A percentile compares a stretch with the other conserved stretches of the same genome.
These are phyloP conservation scores for Chiridota heheva DNA, from an alignment of 35 echinoderm and acorn worm species.

Conservation along the genomic window DNA sequence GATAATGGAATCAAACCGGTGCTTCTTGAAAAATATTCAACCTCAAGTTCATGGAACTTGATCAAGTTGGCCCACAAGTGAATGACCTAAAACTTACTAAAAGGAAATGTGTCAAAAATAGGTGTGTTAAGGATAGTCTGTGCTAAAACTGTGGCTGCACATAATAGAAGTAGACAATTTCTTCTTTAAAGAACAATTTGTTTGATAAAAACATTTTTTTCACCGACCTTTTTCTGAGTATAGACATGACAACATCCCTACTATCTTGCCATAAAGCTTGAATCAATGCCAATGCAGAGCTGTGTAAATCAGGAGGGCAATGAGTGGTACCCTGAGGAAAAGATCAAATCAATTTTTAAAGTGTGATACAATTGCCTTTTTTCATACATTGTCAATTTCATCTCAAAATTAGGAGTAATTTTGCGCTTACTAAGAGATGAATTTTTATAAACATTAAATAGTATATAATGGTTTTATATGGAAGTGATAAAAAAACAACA, in stretches of 20 bases:
- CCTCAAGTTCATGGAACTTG: too few relatives aligned
- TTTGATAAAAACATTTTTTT: not conserved
- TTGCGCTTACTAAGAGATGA: not conserved
- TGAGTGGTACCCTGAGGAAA: slow-evolving; percentile 84
- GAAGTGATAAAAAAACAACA: too few relatives aligned
- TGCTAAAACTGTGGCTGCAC: too few relatives aligned
- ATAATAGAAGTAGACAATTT: too few relatives aligned
- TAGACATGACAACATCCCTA: slow-evolving; percentile 70
- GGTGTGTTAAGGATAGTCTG: too few relatives aligned
- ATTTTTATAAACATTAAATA: too few relatives aligned
- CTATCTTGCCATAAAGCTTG: slow-evolving; percentile 89
- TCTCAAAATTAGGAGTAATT: not conserved
- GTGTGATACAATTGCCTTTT: not conserved
- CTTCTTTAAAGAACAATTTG: not conserved
- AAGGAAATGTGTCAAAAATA: too few relatives aligned
- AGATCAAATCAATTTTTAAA: not conserved
- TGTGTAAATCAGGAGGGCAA: slow-evolving; percentile 91
- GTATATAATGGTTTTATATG: too few relatives aligned
- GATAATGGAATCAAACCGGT: too few relatives aligned
- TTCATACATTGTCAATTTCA: not conserved
- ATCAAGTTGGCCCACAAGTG: too few relatives aligned
- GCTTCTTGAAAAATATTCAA: too few relatives aligned
- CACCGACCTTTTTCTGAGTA: slow-evolving; percentile 88
- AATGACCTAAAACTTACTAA: too few relatives aligned
- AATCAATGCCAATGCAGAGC: slow-evolving; percentile 84